Percentiles rank a stretch among this genome's conserved stretches.
phyloP scores from a whole-genome alignment of 1,140 invertebrate species.

The Lordiphosa clarofinis region DNA sequence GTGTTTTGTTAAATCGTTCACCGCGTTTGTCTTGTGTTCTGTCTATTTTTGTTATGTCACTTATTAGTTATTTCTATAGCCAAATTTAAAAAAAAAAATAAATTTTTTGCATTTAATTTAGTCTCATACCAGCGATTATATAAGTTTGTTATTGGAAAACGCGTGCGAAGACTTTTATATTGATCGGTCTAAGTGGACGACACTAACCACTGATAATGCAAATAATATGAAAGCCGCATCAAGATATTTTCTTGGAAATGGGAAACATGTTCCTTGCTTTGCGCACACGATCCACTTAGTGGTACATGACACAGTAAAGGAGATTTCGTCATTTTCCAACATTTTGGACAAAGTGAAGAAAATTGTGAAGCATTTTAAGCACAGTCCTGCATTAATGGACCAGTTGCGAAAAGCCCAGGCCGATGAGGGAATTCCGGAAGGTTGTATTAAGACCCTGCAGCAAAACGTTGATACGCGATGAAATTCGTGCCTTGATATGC shows the following conservation, averaged over 20 bases:
- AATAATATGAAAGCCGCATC: constrained; percentile 24
- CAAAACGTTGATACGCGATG: no score
- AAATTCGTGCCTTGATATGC: no score
- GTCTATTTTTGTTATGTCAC: constrained; percentile 8
- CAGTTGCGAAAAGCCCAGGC: constrained; percentile 16
- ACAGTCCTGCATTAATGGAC: constrained; percentile 16
- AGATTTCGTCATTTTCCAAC: constrained; percentile 13
- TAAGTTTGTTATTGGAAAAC: constrained; percentile 12
- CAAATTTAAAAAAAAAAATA: constrained; percentile 7
- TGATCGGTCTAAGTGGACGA: no score
- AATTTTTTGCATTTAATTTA: constrained; percentile 17
- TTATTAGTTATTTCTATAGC: constrained; percentile 15
- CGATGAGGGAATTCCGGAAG: no score
- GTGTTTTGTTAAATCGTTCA: constrained; percentile 13
- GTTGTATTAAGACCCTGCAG: no score
- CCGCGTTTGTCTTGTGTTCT: constrained; percentile 16
- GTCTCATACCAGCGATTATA: constrained; percentile 25
- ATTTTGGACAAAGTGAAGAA: constrained; percentile 22
- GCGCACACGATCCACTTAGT: constrained; percentile 20
- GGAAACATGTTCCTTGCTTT: constrained; percentile 18
- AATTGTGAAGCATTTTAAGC: constrained; percentile 19
- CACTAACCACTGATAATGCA: constrained; percentile 18
- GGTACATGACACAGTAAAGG: constrained; percentile 16
- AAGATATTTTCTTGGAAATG: constrained; percentile 16
- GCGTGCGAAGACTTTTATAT: constrained; percentile 18